Evolutionary conservation across 1,140 invertebrate genomes (phyloP).

Genomic region (Pollicipes pollicipes): DNA sequence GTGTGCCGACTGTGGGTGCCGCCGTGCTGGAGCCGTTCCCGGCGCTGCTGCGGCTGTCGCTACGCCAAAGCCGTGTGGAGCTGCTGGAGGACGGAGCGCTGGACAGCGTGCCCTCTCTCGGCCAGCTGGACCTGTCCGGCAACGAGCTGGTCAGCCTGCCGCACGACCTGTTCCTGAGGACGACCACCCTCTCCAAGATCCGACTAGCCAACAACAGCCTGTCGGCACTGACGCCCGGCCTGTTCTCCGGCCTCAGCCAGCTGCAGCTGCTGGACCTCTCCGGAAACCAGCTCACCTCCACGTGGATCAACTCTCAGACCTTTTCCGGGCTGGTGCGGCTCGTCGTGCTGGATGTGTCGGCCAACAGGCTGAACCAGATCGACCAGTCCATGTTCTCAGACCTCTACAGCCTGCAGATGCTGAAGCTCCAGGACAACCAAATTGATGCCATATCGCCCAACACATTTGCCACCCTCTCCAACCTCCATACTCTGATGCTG

Average conservation of each 20-base stretch:
- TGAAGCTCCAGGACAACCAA: slow-evolving; percentile 63
- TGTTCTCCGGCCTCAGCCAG: slow-evolving; percentile 52
- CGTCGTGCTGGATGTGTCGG: slow-evolving; percentile 58
- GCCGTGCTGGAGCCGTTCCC: slow-evolving; percentile 42
- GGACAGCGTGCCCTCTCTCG: slow-evolving; percentile 9
- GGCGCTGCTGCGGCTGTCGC: slow-evolving; percentile 35
- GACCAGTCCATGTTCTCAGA: slow-evolving; percentile 61
- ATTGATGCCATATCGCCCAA: slow-evolving; percentile 45
- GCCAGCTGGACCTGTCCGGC: slow-evolving; percentile 49
- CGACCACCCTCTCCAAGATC: slow-evolving; percentile 36
- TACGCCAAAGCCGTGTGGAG: slow-evolving; percentile 16
- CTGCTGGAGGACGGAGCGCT: slow-evolving; percentile 17
- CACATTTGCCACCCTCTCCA: slow-evolving; percentile 25
- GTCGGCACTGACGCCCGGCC: slow-evolving; percentile 56
- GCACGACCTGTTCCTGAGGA: slow-evolving; percentile 43
- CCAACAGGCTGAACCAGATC: slow-evolving; percentile 57
- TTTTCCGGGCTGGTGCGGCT: slow-evolving; percentile 63
- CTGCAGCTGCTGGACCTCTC: slow-evolving; percentile 57
- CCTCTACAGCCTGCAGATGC: slow-evolving; percentile 56
- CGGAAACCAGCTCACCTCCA: slow-evolving; percentile 63
- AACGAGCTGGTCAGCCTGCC: slow-evolving; percentile 64
- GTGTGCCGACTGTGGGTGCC: slow-evolving; percentile 53
- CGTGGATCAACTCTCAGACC: slow-evolving; percentile 71
- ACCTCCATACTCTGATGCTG: slow-evolving; percentile 59
- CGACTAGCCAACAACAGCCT: slow-evolving; percentile 49